These are phyloP conservation scores for Arenicola marina DNA, from an alignment of 2,888 invertebrate species.

Conservation along the genomic window DNA sequence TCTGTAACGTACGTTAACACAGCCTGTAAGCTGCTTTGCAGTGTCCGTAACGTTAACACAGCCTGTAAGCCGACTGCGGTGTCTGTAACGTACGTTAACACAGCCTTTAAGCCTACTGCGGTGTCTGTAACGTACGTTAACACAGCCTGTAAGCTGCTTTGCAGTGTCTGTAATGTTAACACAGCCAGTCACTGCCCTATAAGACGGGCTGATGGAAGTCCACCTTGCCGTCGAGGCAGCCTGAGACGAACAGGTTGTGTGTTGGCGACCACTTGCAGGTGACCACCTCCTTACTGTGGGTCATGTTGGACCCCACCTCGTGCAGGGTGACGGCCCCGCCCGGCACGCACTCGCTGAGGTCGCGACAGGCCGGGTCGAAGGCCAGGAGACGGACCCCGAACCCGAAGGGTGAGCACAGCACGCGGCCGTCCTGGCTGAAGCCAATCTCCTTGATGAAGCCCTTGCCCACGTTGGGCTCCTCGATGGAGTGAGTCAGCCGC, in stretches of 20 bases:
- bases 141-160: too few species aligned
- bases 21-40: too few species aligned
- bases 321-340: conserved; percentile 65
- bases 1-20: too few species aligned
- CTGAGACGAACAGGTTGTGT: conserved; percentile 84
- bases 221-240: conserved; percentile 85
- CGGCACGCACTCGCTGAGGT: conserved; percentile 74
- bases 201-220: conserved; percentile 84
- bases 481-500: conserved; percentile 79
- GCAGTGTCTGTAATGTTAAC: too few species aligned
- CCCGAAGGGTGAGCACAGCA: conserved; percentile 88
- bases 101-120: too few species aligned
- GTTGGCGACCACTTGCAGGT: conserved; percentile 88
- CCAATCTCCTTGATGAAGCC: conserved; percentile 92
- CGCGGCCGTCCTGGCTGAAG: conserved; percentile 86
- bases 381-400: conserved; percentile 83
- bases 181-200: too few species aligned
- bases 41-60: too few species aligned
- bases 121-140: too few species aligned
- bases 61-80: too few species aligned
- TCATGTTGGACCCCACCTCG: conserved; percentile 73
- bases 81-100: too few species aligned
- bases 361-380: conserved; percentile 77
- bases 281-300: conserved; percentile 82
- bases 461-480: conserved; percentile 86